These are phyloP conservation scores for Rhea pennata DNA, from an alignment of 2,113 vertebrate genomes.

Conservation along the genomic window DNA sequence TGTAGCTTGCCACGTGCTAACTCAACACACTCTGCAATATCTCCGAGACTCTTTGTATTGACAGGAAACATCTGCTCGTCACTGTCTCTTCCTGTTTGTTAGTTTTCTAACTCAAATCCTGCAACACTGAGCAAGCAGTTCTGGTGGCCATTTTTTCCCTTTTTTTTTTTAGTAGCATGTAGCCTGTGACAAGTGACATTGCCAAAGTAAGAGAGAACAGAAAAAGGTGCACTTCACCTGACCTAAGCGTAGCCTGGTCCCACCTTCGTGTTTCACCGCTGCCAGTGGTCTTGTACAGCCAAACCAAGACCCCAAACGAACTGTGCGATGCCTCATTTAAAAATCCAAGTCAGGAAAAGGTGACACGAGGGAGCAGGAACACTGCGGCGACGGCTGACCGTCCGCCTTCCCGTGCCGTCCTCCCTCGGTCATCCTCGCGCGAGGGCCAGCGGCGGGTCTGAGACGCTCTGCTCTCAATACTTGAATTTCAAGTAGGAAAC, in stretches of 20 bases:
- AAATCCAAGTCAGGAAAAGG: background rate
- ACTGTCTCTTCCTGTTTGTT: background rate
- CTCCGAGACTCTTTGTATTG: background rate
- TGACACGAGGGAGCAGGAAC: background rate
- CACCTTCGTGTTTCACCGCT: background rate
- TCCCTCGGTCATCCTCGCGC: background rate
- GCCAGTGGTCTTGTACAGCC: background rate
- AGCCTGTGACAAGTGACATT: conserved; percentile 26
- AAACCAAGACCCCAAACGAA: background rate
- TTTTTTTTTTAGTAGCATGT: background rate
- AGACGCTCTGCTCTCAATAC: background rate
- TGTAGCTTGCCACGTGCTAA: conserved; percentile 69
- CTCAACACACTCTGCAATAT: conserved; percentile 55
- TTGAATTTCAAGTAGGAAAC: background rate
- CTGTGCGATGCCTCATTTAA: background rate
- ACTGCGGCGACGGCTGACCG: accelerated
- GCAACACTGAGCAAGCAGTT: background rate
- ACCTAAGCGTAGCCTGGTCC: background rate
- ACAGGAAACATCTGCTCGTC: background rate
- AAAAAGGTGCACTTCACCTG: background rate
- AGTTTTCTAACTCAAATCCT: background rate
- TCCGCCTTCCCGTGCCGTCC: background rate
- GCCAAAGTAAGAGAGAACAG: conserved; percentile 40
- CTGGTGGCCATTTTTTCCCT: background rate
- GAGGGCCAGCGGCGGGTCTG: background rate